A percentile compares a stretch with the other conserved stretches of the same genome.
These are phyloP conservation scores for Poeciliopsis retropinna DNA, from an alignment of 2,113 vertebrate genomes.

Conservation along the genomic window DNA sequence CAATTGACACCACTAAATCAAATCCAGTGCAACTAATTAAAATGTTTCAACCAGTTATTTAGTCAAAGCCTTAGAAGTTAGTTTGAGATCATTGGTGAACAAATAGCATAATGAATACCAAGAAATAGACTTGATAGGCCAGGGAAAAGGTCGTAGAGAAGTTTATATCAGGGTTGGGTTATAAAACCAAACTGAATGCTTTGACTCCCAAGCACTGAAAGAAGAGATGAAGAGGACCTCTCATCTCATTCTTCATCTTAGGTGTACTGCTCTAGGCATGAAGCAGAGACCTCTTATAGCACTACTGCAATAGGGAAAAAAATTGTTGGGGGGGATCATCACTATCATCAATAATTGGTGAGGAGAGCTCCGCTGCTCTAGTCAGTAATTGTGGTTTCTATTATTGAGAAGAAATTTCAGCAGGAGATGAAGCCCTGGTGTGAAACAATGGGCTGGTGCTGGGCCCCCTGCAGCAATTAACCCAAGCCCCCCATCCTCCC, in stretches of 20 bases:
- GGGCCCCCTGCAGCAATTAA: slow-evolving; percentile 16
- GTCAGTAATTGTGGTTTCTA: slow-evolving; percentile 9
- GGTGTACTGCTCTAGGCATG: neutral
- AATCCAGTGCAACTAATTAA: no score
- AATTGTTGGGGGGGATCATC: neutral
- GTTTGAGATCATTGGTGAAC: no score
- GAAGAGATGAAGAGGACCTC: neutral
- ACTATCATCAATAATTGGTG: slow-evolving; percentile 10
- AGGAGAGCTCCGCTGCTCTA: slow-evolving; percentile 5
- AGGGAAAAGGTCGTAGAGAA: no score
- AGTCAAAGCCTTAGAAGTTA: no score
- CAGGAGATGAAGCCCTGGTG: slow-evolving; percentile 1
- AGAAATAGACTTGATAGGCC: no score
- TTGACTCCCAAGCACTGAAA: neutral
- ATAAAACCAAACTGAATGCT: no score
- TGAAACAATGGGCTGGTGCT: slow-evolving; percentile 21
- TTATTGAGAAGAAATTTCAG: slow-evolving; percentile 1
- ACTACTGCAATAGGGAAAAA: neutral
- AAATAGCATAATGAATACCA: no score
- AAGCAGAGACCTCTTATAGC: neutral
- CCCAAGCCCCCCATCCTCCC: neutral
- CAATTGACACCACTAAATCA: no score
- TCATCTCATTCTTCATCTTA: neutral
- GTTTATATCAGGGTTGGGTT: no score
- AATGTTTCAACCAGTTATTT: no score